Percentiles rank a stretch among this genome's conserved stretches.
Conservation (phyloP, 2,113 vertebrate genomes). For the Abramis brama region DNA sequence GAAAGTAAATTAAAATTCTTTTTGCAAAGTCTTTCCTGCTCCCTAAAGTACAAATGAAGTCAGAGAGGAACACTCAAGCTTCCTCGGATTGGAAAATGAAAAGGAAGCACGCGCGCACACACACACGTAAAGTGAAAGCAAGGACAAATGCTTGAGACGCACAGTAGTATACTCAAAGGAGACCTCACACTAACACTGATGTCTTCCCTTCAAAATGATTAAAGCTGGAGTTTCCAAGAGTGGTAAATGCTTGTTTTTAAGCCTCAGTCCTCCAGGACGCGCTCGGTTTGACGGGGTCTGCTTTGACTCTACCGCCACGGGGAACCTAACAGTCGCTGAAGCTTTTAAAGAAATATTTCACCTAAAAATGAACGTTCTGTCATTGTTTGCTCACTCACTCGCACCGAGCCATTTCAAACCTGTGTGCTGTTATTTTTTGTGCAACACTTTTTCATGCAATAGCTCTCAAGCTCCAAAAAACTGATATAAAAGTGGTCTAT, state of each 20-base stretch:
- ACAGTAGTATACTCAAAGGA: conserved; percentile 47
- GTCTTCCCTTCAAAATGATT: conserved; percentile 49
- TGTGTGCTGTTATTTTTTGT: neutral
- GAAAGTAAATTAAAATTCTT: conserved; percentile 38
- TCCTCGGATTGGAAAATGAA: conserved; percentile 34
- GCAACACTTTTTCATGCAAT: neutral
- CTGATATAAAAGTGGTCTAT: neutral
- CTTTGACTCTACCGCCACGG: neutral
- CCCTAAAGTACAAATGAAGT: conserved; percentile 29
- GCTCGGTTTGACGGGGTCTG: conserved; percentile 11
- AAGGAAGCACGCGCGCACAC: neutral
- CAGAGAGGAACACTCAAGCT: conserved; percentile 29
- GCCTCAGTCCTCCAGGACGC: conserved; percentile 40
- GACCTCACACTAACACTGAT: conserved; percentile 36
- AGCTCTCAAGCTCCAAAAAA: neutral
- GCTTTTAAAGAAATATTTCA: neutral
- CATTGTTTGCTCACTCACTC: neutral
- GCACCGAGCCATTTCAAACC: neutral
- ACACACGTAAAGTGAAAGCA: conserved; percentile 45
- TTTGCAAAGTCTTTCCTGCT: conserved; percentile 15
- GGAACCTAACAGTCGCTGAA: neutral
- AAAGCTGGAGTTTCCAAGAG: conserved; percentile 33
- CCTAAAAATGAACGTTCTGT: neutral
- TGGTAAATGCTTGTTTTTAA: conserved; percentile 26
- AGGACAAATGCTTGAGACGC: conserved; percentile 50